Conservation (phyloP, 2,888 invertebrate genomes). For the Dichetophora obliterata region DNA sequence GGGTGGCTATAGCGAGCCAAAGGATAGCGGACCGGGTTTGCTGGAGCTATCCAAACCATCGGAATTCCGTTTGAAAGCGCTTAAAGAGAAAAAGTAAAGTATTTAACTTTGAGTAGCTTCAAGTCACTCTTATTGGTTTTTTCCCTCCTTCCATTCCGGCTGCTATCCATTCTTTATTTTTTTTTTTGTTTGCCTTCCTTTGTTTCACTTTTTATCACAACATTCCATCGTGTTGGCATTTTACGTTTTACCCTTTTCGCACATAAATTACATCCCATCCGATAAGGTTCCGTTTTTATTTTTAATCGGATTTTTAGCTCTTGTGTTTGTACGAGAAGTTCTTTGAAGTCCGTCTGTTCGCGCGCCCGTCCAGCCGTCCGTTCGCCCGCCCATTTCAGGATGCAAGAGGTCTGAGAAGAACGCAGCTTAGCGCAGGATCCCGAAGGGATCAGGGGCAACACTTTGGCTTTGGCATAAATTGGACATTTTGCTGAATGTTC, state of each 20-base stretch:
- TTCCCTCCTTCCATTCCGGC: not conserved
- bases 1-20: conserved; percentile 55
- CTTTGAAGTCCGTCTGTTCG: conserved; percentile 22
- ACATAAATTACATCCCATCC: conserved; percentile 66
- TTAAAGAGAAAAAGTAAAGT: conserved; percentile 66
- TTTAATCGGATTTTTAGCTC: conserved; percentile 62
- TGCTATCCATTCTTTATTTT: conserved; percentile 3
- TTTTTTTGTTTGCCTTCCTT: conserved; percentile 47
- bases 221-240: conserved; percentile 51
- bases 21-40: conserved; percentile 61
- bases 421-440: not conserved
- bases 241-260: conserved; percentile 62
- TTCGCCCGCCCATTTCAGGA: not conserved
- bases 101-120: conserved; percentile 30
- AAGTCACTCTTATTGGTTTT: conserved; percentile 16
- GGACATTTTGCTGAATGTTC: conserved; percentile 3
- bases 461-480: conserved; percentile 10
- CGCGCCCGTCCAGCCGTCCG: not conserved
- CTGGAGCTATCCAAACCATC: conserved; percentile 69
- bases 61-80: conserved; percentile 68
- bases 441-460: not conserved
- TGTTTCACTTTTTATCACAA: conserved; percentile 60
- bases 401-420: not conserved
- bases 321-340: conserved; percentile 20
- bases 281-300: conserved; percentile 65